Evolutionary conservation across 2,888 invertebrate genomes (phyloP).

Genomic region (Cephus rjabovi): DNA sequence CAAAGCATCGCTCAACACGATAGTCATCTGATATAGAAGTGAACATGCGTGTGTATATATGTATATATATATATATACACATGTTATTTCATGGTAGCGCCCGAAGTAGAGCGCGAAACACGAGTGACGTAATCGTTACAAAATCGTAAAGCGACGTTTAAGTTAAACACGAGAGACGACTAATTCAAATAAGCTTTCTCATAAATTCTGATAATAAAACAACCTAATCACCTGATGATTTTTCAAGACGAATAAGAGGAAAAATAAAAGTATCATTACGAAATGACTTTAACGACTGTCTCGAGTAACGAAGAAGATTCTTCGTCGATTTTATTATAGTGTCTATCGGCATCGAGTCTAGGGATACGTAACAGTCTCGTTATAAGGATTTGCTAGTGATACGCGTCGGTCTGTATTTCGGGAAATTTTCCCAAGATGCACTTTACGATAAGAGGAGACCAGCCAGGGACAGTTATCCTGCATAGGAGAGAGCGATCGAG

Average conservation of each 20-base stretch:
- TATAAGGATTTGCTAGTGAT: background rate
- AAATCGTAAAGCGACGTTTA: background rate
- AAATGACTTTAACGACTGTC: background rate
- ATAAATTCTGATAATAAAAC: constrained; percentile 36
- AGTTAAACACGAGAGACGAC: background rate
- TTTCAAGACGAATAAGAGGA: background rate
- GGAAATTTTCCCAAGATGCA: constrained; percentile 2
- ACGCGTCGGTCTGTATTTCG: background rate
- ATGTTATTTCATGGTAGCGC: background rate
- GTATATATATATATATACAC: background rate
- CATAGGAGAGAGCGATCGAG: constrained; percentile 46
- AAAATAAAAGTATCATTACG: background rate
- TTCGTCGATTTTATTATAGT: background rate
- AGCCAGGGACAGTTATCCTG: constrained; percentile 37
- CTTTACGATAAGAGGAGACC: background rate
- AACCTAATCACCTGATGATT: constrained; percentile 4
- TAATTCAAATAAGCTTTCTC: constrained; percentile 30
- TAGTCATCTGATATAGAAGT: background rate
- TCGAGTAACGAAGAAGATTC: background rate
- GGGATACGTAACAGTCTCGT: background rate
- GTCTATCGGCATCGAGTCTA: background rate
- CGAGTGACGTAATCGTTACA: background rate
- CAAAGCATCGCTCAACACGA: background rate
- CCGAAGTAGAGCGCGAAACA: background rate
- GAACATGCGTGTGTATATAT: background rate